Base-by-base conservation (phyloP, 2,888 invertebrate genomes). In the Stegana nigrithorax region DNA sequence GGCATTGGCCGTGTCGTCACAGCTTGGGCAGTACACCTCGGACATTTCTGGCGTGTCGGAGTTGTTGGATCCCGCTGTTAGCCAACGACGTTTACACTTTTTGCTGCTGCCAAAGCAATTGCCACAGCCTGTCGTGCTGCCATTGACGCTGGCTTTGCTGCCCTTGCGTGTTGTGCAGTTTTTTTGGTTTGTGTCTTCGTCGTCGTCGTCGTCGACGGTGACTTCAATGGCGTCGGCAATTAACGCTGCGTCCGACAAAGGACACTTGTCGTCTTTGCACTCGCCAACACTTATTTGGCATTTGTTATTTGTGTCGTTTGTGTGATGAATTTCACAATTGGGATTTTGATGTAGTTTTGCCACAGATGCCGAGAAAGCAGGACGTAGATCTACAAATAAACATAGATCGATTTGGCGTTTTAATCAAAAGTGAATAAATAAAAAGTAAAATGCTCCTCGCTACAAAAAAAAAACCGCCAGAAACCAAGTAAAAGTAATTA, bases 21-120 rank as follows among this genome's bases (percentile, higher is more conserved):
- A 83, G 72, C 82, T 82, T 56, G 88, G 87, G 76, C 87, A 86
- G 85, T 89, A 90, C 78, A 90, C 87, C 80, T 90, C 90, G 60
- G 90, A 88, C 87, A 89, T 88, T 85, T 85, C 85, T 44, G 84
- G 83, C 12, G 86, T 85, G 67, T 81, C 80, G 12, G 65, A 62
- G 47, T 64, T 68, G 51, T 63, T 66, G 65, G 67, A 72, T 44
- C 71, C 71, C 67, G 71, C 75, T n/a, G 67, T 66, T 6, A 73
- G 67, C 60, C 73, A 75, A 83, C 84, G 83, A 57, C 82, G 82
- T 67, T 84, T 85, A 60, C 79, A 83, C 55, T 82, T 84, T 21
- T 80, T 81, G 23, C 83, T 76, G 6, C 71, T 19, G 50, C 73
- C 81, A 69, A 86, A 85, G 62, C 86, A 86, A 68, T 83, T 85